These are phyloP conservation scores for Malurus alboscapulatus DNA, from an alignment of 2,113 vertebrate species.

Conservation along the genomic window DNA sequence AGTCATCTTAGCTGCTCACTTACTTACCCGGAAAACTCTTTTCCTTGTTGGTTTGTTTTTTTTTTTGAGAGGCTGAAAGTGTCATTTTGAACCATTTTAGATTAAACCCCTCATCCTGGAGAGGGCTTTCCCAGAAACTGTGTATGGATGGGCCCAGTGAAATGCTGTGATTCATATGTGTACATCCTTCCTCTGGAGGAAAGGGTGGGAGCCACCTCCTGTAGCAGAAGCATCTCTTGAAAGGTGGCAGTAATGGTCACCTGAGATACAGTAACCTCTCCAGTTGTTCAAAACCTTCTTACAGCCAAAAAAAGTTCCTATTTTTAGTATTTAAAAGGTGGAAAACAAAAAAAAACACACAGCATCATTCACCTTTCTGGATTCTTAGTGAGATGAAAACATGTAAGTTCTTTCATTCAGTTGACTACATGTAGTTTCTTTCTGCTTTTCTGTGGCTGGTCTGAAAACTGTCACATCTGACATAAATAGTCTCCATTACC, in stretches of 20 bases:
- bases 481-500: neutral
- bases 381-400: neutral
- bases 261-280: neutral
- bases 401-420: neutral
- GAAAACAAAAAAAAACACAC: neutral
- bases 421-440: neutral
- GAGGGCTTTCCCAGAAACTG: neutral
- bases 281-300: neutral
- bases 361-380: neutral
- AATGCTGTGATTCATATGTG: accelerated
- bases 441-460: neutral
- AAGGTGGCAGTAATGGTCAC: neutral
- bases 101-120: neutral
- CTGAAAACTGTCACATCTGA: neutral
- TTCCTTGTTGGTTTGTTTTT: neutral
- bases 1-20: neutral
- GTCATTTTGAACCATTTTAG: neutral
- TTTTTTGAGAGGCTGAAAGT: neutral
- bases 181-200: neutral
- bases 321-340: neutral
- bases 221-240: neutral
- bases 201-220: accelerated
- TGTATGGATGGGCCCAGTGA: neutral
- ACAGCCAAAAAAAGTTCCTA: neutral
- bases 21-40: neutral